phyloP scores from a whole-genome alignment of 2,797 vertebrate genomes.

The Phoxinus dragarum region DNA sequence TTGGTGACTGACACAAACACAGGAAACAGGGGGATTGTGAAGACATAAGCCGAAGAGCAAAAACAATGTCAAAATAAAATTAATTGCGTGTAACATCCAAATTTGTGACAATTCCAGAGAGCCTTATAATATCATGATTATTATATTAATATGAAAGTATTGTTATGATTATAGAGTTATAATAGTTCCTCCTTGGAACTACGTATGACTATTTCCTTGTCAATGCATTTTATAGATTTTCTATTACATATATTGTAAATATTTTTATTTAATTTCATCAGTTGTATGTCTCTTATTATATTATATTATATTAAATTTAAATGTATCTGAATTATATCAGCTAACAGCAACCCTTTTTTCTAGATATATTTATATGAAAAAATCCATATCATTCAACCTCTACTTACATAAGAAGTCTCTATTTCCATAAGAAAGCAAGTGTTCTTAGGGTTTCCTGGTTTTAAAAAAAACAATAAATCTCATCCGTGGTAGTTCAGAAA shows the following conservation, averaged over 20 bases:
- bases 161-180: too few species aligned
- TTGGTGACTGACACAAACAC: too few species aligned
- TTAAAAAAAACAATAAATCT: background rate
- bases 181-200: too few species aligned
- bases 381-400: background rate
- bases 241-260: background rate
- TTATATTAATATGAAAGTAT: too few species aligned
- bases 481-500: background rate
- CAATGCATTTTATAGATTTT: background rate
- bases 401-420: background rate
- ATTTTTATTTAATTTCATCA: background rate
- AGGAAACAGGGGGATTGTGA: too few species aligned
- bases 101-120: too few species aligned
- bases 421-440: background rate
- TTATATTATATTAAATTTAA: background rate
- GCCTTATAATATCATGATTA: too few species aligned
- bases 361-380: background rate
- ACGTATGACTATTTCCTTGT: too few species aligned
- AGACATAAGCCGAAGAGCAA: too few species aligned
- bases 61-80: too few species aligned
- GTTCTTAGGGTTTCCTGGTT: background rate
- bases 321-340: background rate
- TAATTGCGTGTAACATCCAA: too few species aligned
- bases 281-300: background rate
- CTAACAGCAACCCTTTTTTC: background rate